Percentiles rank a stretch among this genome's conserved stretches.
These are phyloP conservation scores for Osmerus eperlanus DNA, from an alignment of 2,113 vertebrate species.

Conservation along the genomic window DNA sequence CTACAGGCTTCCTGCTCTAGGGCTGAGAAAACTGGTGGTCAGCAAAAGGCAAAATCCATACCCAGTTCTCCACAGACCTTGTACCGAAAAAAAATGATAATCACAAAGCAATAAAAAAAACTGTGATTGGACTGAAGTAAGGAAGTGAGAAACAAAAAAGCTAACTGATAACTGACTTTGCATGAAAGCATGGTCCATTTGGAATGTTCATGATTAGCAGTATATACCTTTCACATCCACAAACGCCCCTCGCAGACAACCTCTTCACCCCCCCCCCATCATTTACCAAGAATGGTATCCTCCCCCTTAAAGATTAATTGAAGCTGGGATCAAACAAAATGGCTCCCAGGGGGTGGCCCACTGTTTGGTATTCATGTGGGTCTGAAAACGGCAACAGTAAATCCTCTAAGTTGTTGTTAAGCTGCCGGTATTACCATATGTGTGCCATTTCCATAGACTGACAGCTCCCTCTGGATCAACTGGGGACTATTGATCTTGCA, in stretches of 20 bases:
- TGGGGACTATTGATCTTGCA: slow-evolving; percentile 81
- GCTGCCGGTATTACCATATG: slow-evolving; percentile 83
- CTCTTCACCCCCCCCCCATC: slow-evolving; percentile 65
- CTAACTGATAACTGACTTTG: slow-evolving; percentile 54
- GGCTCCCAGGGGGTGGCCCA: slow-evolving; percentile 81
- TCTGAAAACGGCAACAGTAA: slow-evolving; percentile 76
- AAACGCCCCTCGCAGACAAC: slow-evolving; percentile 33
- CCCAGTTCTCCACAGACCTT: slow-evolving; percentile 45
- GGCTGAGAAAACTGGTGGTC: slow-evolving; percentile 42
- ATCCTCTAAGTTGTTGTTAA: slow-evolving; percentile 78
- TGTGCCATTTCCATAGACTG: slow-evolving; percentile 84
- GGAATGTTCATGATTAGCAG: slow-evolving; percentile 74
- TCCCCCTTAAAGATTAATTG: slow-evolving; percentile 85
- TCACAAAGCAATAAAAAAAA: slow-evolving; percentile 7
- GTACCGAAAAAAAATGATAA: too few species aligned
- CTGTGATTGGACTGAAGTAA: slow-evolving; percentile 31
- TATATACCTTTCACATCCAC: slow-evolving; percentile 62
- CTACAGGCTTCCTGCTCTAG: slow-evolving; percentile 47
- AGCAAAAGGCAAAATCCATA: slow-evolving; percentile 59
- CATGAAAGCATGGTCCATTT: slow-evolving; percentile 55
- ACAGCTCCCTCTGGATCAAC: slow-evolving; percentile 83
- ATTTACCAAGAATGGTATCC: slow-evolving; percentile 78
- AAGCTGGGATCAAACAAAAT: slow-evolving; percentile 82
- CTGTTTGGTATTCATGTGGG: slow-evolving; percentile 75
- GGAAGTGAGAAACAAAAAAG: slow-evolving; percentile 31